Base-by-base conservation (phyloP, 2,888 invertebrate species). In the Drosophila kambysellisi region DNA sequence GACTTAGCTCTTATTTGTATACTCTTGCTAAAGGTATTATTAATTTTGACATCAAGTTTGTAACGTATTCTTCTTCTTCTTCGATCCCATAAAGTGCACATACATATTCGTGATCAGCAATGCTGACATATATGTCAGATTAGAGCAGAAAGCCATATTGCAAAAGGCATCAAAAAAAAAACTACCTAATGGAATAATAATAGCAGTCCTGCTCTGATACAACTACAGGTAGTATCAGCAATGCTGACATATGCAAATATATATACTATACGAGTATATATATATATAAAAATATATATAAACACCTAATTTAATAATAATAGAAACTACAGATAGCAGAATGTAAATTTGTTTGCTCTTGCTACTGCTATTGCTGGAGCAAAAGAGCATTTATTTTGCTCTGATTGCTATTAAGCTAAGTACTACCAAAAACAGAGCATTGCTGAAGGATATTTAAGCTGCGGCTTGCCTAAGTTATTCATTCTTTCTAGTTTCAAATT, bases 91-190 rank as follows among this genome's bases (percentile, higher is more conserved):
- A 7, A 37, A 17, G 17, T 25, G 25, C 25, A 25, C 2, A 37
- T 15, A 37, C 15, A 37, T 4, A 41, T 39, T 17, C 0, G 4
- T 39, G 8, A 39, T 17, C 39, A 39, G 17, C 17, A 39, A 39
- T 39, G 39, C 17, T 39, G 17, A 39, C 35, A 37, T 15, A 37
- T 3, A 39, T 39, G 8, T 39, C 4, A 17, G 15, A 37, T 15
- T 15, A 35, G 5, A 15, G 15, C 37, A 17, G 9, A 9, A 39
- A 39, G 9, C 4, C 9, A 41, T n/a, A n/a, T 4, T 2, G 9
- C n/a, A n/a, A 2, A n/a, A 9, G 39, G 0, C 9, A 4, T 9
- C 0, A 0, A 4, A 4, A n/a, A n/a, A n/a, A 8, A 41, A n/a
- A n/a, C 9, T 0, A 17, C 3, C 4, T 9, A 0, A 39, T 3